Base-by-base conservation (phyloP, 2,888 invertebrate species). In the Meta bourneti region DNA sequence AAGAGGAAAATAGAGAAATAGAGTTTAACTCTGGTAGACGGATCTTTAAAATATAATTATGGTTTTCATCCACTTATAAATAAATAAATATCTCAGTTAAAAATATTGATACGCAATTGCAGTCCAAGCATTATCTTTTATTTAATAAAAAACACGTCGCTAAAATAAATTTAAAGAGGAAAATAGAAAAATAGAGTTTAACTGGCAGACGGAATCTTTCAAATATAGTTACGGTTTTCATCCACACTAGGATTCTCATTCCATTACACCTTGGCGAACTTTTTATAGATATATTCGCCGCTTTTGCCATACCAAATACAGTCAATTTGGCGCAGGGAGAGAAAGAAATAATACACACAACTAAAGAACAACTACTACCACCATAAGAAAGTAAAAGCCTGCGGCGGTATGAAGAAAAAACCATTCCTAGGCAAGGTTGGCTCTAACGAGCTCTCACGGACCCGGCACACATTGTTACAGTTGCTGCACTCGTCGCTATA, bases 401-500 rank as follows among this genome's bases (percentile, higher is more conserved):
- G 19, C 7, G 88, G 88, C 88, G 16, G 48, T 20, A 49, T 20
- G 71, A 19, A 79, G 72, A 81, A 88, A 88, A 88, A 80, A 88
- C 74, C 69, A 34, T 78, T 74, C 69, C 74, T 77, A 75, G 75
- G 75, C 88, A 19, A 80, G 75, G 74, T 81, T 61, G 48, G 69
- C 75, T 88, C 88, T 88, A 88, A 88, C 88, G 88, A 88, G 88
- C 81, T 75, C 80, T 61, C 80, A 19, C 49, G 69, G 81, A 74
- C 81, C 81, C 49, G 75, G 81, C 88, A 88, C 79, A 88, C 88
- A 88, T 88, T 81, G 88, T 88, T 88, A 88, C 88, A 88, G 81
- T 87, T 87, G 87, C 52, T 74, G 80, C 72, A 75, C 88, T 88
- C 88, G 74, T 88, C 81, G 74, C 88, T 88, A 54, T 75, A 81